Percentiles rank a stretch among this genome's conserved stretches.
Conservation (phyloP, 2,888 invertebrate genomes). For the Plutella xylostella region DNA sequence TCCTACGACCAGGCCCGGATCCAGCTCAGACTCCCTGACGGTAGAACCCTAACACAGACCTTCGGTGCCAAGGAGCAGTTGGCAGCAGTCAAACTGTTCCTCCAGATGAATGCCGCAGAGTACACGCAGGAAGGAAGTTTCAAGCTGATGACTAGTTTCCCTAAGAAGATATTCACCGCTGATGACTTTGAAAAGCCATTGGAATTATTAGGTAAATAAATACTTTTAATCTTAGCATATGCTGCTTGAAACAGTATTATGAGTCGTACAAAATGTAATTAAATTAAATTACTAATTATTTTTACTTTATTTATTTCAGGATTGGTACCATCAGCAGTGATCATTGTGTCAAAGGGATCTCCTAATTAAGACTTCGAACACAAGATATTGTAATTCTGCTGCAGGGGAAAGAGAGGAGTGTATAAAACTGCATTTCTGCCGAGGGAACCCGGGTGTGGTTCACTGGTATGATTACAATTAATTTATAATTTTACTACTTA, state of each 20-base stretch:
- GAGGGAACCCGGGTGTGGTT: too few relatives aligned
- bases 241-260: too few relatives aligned
- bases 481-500: too few relatives aligned
- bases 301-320: conserved; percentile 61
- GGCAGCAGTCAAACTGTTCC: conserved; percentile 86
- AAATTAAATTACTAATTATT: background rate
- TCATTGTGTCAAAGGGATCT: conserved; percentile 77
- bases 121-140: conserved; percentile 78
- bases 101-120: conserved; percentile 79
- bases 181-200: conserved; percentile 93
- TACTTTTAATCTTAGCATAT: background rate
- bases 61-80: conserved; percentile 86
- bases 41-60: conserved; percentile 46
- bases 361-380: background rate
- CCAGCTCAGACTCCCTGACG: conserved; percentile 47
- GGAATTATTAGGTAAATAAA: conserved; percentile 76
- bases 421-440: too few relatives aligned
- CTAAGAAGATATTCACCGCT: conserved; percentile 84
- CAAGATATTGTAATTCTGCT: too few relatives aligned
- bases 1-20: conserved; percentile 47
- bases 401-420: too few relatives aligned
- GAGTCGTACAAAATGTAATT: too few relatives aligned
- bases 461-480: background rate
- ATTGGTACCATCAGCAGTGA: conserved; percentile 86
- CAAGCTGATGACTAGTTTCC: conserved; percentile 92